phyloP scores from a whole-genome alignment of 2,113 vertebrate genomes.

The Phocoena phocoena region DNA sequence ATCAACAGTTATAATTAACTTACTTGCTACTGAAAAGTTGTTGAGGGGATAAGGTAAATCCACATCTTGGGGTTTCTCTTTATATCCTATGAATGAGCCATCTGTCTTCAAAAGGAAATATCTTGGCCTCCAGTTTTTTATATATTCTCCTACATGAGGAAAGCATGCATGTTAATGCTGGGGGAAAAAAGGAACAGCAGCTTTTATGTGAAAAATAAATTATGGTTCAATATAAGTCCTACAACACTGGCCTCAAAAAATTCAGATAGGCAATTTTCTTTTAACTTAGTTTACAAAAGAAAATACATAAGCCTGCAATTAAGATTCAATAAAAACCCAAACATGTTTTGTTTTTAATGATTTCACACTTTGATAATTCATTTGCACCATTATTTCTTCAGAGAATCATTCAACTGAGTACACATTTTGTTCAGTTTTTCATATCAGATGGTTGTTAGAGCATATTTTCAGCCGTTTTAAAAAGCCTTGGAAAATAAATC shows the following conservation, averaged over 20 bases:
- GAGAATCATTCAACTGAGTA: slow-evolving; percentile 60
- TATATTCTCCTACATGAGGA: slow-evolving; percentile 93
- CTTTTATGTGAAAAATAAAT: slow-evolving; percentile 64
- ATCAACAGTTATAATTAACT: slow-evolving; percentile 72
- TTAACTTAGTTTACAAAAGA: slow-evolving; percentile 66
- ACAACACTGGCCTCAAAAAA: slow-evolving; percentile 61
- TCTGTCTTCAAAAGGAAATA: slow-evolving; percentile 99
- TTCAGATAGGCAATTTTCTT: slow-evolving; percentile 66
- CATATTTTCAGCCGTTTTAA: slow-evolving; percentile 40
- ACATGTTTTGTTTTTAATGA: slow-evolving; percentile 71
- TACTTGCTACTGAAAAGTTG: slow-evolving; percentile 99
- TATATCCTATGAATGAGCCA: slow-evolving; percentile 99
- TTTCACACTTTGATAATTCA: slow-evolving; percentile 68
- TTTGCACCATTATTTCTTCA: slow-evolving; percentile 65
- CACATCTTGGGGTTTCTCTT: slow-evolving; percentile 98
- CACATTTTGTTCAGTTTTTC: slow-evolving; percentile 60
- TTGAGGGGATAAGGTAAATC: slow-evolving; percentile 98
- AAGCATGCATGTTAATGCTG: slow-evolving; percentile 76
- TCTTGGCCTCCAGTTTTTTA: slow-evolving; percentile 99
- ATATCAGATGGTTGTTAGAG: slow-evolving; percentile 48
- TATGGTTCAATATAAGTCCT: slow-evolving; percentile 34
- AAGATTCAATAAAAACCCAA: slow-evolving; percentile 65
- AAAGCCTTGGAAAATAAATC: slow-evolving; percentile 46
- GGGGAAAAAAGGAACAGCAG: slow-evolving; percentile 45
- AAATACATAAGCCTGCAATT: slow-evolving; percentile 69